Conservation (phyloP, 2,888 invertebrate genomes). For the Drosophila robusta region DNA sequence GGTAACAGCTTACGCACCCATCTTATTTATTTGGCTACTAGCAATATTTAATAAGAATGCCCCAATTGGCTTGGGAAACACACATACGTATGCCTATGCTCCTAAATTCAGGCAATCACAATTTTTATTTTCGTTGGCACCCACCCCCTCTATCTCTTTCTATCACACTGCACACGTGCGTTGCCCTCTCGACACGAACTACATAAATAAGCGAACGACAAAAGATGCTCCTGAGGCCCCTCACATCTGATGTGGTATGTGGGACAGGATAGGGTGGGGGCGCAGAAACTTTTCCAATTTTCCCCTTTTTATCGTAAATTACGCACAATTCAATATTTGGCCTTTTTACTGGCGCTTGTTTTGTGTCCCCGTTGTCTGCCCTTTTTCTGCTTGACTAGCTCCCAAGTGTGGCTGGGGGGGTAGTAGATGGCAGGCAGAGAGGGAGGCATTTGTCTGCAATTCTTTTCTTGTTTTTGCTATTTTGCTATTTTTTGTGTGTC, state of each 20-base stretch:
- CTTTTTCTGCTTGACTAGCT: slow-evolving; percentile 75
- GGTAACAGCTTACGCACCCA: slow-evolving; percentile 47
- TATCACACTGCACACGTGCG: slow-evolving; percentile 56
- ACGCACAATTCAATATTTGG: slow-evolving; percentile 82
- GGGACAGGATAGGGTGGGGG: slow-evolving; percentile 1
- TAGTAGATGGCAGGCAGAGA: slow-evolving; percentile 1
- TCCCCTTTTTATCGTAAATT: slow-evolving; percentile 83
- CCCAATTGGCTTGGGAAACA: slow-evolving; percentile 44
- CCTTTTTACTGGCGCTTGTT: slow-evolving; percentile 74
- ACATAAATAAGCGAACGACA: slow-evolving; percentile 74
- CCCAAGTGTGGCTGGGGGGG: slow-evolving; percentile 37
- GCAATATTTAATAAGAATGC: slow-evolving; percentile 74
- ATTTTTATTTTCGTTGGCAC: slow-evolving; percentile 70
- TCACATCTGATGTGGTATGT: slow-evolving; percentile 20
- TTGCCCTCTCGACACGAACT: slow-evolving; percentile 67
- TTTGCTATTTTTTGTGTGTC: slow-evolving; percentile 77
- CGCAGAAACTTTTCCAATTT: slow-evolving; percentile 80
- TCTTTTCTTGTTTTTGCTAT: slow-evolving; percentile 62
- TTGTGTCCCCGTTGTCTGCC: slow-evolving; percentile 70
- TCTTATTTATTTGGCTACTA: slow-evolving; percentile 69
- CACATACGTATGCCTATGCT: slow-evolving; percentile 11
- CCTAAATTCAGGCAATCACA: slow-evolving; percentile 74
- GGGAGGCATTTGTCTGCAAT: slow-evolving; percentile 49
- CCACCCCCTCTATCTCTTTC: slow-evolving; percentile 5
- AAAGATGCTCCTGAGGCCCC: slow-evolving; percentile 41